Base-by-base conservation (phyloP, 2,888 invertebrate species). In the Tenthredo scrophulariae region DNA sequence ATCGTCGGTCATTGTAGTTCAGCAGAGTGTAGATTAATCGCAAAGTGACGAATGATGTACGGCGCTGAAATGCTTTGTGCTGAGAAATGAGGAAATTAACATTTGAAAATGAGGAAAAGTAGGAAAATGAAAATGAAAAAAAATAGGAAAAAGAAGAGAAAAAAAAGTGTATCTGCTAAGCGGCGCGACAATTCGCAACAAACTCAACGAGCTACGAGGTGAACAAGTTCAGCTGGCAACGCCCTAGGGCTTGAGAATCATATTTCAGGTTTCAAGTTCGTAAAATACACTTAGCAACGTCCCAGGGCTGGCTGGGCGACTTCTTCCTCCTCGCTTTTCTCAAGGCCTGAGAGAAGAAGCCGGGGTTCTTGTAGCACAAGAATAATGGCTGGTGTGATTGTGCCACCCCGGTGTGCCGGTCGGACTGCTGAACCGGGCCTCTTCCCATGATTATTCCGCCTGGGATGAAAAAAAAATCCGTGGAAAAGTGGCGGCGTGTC, bases 231-330 rank as follows among this genome's bases (percentile, higher is more conserved):
- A 37, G 62, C 62, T 77, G 26, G 77, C 18, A 29, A 40, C 80
- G 62, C 80, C 80, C 80, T 80, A 22, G 40, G 80, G 80, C 80
- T 22, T 22, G n/a, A 58, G 80, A 80, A 80, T 62, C 80, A 80
- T 80, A 80, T 80, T 80, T 80, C 80, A 40, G 37, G 62, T 62
- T 80, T 80, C 80, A 80, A 80, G 80, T 80, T 80, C 80, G 58
- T 80, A 80, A 80, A 80, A 80, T 80, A 80, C 40, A 80, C 62
- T 80, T 33, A 22, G 62, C 62, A 62, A 40, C 62, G 58, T 80
- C 46, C 29, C 46, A 77, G 40, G 40, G 29, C 26, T 54, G 50
- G 29, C 29, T 15, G 46, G 46, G 15, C 15, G 46, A 46, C 46
- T 46, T 46, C 46, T 77, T 80, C 26, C 37, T 15, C 67, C 67